Conservation (phyloP, 1,140 invertebrate genomes). For the Subanguina moxae region DNA sequence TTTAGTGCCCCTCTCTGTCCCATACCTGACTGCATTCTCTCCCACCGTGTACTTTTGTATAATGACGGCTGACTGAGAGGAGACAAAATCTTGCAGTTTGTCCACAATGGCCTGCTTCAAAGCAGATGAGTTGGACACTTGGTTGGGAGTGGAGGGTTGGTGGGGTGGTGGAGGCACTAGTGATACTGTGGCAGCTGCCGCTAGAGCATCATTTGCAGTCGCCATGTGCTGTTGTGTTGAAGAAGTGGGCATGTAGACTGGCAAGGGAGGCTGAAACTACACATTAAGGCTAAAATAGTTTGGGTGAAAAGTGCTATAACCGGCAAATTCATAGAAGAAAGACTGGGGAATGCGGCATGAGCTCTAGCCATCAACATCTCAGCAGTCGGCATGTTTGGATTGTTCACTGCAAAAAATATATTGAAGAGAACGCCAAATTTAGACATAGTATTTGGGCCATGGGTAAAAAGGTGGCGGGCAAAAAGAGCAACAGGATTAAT, state of each 20-base stretch:
- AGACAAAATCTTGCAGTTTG: constrained; percentile 10
- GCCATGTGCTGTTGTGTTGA: not conserved
- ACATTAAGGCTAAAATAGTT: not conserved
- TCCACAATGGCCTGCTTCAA: constrained; percentile 8
- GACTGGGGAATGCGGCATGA: not conserved
- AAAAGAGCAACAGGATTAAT: too few species aligned
- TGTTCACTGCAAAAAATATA: not conserved
- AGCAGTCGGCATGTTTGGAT: not conserved
- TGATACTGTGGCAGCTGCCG: constrained; percentile 1
- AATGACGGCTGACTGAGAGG: constrained; percentile 17
- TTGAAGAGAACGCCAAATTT: too few species aligned
- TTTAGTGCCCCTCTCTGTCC: constrained; percentile 10
- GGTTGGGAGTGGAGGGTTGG: constrained; percentile 11
- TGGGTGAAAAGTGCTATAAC: not conserved
- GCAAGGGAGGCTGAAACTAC: not conserved
- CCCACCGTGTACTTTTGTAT: constrained; percentile 23
- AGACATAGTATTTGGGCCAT: too few species aligned
- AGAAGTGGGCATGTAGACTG: not conserved
- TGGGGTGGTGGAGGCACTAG: not conserved
- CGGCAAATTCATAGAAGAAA: not conserved
- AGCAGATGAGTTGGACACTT: not conserved
- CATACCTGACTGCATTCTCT: constrained; percentile 13
- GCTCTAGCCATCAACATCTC: not conserved
- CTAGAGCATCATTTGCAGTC: constrained; percentile 7
- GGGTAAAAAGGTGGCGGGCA: too few species aligned